phyloP scores from a whole-genome alignment of 2,797 vertebrate genomes.

The Rhinoraja longicauda region DNA sequence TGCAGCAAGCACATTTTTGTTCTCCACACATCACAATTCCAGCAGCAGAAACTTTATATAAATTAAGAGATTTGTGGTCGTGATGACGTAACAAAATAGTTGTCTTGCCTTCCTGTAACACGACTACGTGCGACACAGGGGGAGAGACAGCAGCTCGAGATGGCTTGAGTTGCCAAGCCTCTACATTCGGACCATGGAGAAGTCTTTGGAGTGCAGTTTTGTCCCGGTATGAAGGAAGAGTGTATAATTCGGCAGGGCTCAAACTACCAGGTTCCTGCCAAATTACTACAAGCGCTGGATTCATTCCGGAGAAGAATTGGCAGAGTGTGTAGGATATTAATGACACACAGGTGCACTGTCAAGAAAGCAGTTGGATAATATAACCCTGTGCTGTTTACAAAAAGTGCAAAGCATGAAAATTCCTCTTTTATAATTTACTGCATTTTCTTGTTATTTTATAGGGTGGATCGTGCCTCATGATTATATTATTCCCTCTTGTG shows the following conservation, averaged over 20 bases:
- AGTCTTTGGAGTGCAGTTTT: background rate
- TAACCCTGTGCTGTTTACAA: background rate
- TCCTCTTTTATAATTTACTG: background rate
- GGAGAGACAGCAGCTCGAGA: background rate
- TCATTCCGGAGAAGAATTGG: background rate
- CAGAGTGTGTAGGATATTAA: background rate
- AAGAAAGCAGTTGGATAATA: background rate
- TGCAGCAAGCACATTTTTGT: background rate
- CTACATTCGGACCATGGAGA: background rate
- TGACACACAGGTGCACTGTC: background rate
- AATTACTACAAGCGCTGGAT: background rate
- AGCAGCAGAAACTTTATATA: background rate
- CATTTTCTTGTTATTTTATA: background rate
- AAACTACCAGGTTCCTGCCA: background rate
- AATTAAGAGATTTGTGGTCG: background rate
- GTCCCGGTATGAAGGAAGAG: background rate
- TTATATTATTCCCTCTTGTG: background rate
- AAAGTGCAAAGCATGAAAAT: slow-evolving; percentile 6
- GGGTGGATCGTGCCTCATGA: background rate
- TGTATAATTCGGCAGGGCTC: background rate
- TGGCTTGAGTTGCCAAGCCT: background rate
- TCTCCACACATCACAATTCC: background rate
- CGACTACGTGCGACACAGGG: background rate
- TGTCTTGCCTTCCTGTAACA: background rate
- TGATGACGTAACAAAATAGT: background rate